These are phyloP conservation scores for Hippocampus mohnikei DNA, from an alignment of 2,113 vertebrate genomes.

Conservation along the genomic window DNA sequence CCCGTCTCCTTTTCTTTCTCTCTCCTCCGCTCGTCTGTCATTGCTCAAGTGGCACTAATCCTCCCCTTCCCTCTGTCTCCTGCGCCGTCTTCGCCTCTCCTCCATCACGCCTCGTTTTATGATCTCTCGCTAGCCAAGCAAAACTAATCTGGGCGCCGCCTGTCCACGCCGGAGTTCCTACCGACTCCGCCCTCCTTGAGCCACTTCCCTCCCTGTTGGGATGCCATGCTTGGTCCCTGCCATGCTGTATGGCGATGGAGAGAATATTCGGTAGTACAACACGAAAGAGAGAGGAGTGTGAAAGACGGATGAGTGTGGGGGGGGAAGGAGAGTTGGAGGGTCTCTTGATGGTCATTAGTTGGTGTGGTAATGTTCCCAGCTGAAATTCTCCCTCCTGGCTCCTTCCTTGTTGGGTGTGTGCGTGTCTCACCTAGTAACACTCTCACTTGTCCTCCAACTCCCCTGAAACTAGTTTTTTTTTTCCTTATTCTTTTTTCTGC, in stretches of 20 bases:
- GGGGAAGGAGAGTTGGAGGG: constrained; percentile 51
- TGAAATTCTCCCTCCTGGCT: neutral
- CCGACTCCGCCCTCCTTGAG: constrained; percentile 18
- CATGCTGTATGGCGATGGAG: constrained; percentile 34
- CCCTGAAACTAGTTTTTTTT: neutral
- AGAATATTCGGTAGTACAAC: neutral
- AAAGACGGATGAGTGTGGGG: constrained; percentile 52
- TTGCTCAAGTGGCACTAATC: constrained; percentile 80
- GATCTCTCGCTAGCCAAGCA: constrained; percentile 77
- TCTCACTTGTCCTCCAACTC: constrained; percentile 53
- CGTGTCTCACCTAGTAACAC: constrained; percentile 37
- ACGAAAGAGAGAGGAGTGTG: constrained; percentile 28
- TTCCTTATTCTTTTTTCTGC: neutral
- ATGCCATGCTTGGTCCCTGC: constrained; percentile 27
- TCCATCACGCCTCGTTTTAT: constrained; percentile 63
- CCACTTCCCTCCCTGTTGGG: constrained; percentile 33
- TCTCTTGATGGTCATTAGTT: constrained; percentile 42
- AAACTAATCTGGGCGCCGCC: constrained; percentile 76
- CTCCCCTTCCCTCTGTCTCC: constrained; percentile 69
- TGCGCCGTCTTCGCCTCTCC: constrained; percentile 63
- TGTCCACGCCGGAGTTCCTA: constrained; percentile 11
- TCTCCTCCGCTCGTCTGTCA: constrained; percentile 41
- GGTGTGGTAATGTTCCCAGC: constrained; percentile 59
- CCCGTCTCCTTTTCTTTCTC: constrained; percentile 44
- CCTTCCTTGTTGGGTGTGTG: constrained; percentile 5